Conservation (phyloP, 2,888 invertebrate genomes). For the Uloborus plumipes region DNA sequence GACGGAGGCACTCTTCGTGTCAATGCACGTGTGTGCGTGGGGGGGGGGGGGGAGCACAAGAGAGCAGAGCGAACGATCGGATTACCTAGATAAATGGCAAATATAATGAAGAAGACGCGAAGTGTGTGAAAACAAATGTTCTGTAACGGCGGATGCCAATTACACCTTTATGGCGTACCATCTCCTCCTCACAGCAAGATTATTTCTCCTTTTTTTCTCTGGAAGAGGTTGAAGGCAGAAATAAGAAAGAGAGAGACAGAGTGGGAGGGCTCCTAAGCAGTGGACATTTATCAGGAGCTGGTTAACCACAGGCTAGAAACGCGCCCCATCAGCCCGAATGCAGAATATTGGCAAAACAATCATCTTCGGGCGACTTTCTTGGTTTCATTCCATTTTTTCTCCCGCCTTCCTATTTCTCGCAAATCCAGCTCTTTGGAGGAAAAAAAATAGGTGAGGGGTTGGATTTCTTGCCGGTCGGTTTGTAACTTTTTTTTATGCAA, state of each 20-base stretch:
- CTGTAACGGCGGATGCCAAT: slow-evolving; percentile 62
- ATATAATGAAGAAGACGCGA: slow-evolving; percentile 58
- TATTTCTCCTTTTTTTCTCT: slow-evolving; percentile 20
- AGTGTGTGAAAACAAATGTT: slow-evolving; percentile 61
- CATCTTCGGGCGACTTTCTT: slow-evolving; percentile 44
- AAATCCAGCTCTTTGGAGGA: no score
- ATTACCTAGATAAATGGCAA: slow-evolving; percentile 52
- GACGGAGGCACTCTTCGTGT: no score
- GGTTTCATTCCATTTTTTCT: background rate
- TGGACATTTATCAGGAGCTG: slow-evolving; percentile 62
- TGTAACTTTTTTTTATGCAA: background rate
- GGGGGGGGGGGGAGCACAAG: slow-evolving; percentile 10
- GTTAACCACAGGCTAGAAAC: slow-evolving; percentile 63
- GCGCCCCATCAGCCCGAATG: slow-evolving; percentile 29
- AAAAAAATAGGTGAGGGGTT: no score
- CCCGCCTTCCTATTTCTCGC: no score
- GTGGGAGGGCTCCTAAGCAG: slow-evolving; percentile 49
- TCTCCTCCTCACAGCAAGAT: slow-evolving; percentile 28
- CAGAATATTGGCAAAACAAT: slow-evolving; percentile 64
- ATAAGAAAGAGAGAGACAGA: slow-evolving; percentile 24
- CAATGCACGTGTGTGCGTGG: no score
- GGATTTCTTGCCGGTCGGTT: background rate
- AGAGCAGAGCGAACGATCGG: slow-evolving; percentile 22
- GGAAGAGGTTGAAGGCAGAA: slow-evolving; percentile 10
- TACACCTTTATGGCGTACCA: slow-evolving; percentile 64